Evolutionary conservation across 2,113 vertebrate genomes (phyloP), one percentile per base, ranked within the genome.

Genomic region (Kryptolebias marmoratus): DNA sequence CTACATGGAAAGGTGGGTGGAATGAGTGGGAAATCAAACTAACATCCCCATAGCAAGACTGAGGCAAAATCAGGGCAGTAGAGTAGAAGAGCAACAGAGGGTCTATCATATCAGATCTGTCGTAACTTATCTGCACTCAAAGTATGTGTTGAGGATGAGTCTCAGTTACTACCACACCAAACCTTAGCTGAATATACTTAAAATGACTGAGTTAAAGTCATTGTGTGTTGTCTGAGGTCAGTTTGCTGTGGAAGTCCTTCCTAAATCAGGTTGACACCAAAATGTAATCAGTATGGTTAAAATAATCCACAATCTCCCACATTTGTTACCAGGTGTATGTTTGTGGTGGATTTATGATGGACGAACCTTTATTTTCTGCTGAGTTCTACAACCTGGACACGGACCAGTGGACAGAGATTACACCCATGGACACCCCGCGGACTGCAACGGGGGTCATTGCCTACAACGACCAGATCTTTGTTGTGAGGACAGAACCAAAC

Each of bases 351-450:
- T 10, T 59, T 1, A 0, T 10, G 11, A 5, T 0, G 10, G 9
- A 31, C 1, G 50, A 28, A 2, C 10, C 27, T 28, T 15, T 64
- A 68, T 8, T 57, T 1, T 30, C 62, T 15, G 68, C 44, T 5
- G 67, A 79, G 57, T 75, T 63, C 47, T 83, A 83, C 63, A 54
- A 75, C 54, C 77, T 68, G 0, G 15, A 72, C 2, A 50, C 68
- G 64, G 27, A 84, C 50, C 77, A 73, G 60, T 76, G 77, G 73
- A 76, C 64, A 5, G 5, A 65, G n/a, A 80, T 84, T n/a, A 11
- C 64, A 5, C 30, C 50, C 4, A 73, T 80, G 81, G 36, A 11
- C 4, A 3, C 5, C 0, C 14, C 30, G 1, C 60, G 48, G 5
- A 22, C 15, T 0, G 52, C n/a, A 1, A 12, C n/a, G 1, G 36